phyloP scores from a whole-genome alignment of 2,888 invertebrate species.

The Elysia crispata region DNA sequence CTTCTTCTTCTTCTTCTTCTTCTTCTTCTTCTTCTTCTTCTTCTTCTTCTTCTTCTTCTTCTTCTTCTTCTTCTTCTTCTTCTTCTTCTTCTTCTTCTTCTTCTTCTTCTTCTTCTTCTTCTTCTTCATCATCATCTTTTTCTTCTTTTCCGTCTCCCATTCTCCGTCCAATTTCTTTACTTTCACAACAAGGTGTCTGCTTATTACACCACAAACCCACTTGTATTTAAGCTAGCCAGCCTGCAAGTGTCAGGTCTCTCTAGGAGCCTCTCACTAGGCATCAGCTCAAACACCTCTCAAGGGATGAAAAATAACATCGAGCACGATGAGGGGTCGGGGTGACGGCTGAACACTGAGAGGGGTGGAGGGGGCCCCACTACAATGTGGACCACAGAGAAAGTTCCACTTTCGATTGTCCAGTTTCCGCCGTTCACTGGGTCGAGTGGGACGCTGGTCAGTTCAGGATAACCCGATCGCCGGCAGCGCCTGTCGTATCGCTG shows the following conservation, averaged over 20 bases:
- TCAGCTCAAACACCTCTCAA: too few relatives aligned
- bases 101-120: constrained; percentile 25
- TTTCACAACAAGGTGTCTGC: not conserved
- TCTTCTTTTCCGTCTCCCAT: not conserved
- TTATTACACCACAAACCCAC: not conserved
- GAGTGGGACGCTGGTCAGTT: too few relatives aligned
- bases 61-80: constrained; percentile 17
- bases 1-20: not conserved
- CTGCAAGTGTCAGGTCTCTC: too few relatives aligned
- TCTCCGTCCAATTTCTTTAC: not conserved
- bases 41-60: constrained; percentile 28
- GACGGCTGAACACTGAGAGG: too few relatives aligned
- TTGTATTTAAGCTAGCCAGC: too few relatives aligned
- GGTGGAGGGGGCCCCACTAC: too few relatives aligned
- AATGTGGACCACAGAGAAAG: not conserved
- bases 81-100: not conserved
- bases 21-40: constrained; percentile 18
- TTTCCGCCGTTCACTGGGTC: not conserved
- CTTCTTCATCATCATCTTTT: constrained; percentile 23
- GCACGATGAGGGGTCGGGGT: too few relatives aligned
- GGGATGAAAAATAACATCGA: too few relatives aligned
- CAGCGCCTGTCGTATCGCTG: too few relatives aligned
- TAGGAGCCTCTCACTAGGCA: too few relatives aligned
- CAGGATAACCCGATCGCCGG: too few relatives aligned
- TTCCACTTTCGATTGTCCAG: not conserved